Percentiles rank a stretch among this genome's conserved stretches.
Evolutionary conservation across 2,113 vertebrate species (phyloP).

Genomic region (Hypomesus transpacificus): DNA sequence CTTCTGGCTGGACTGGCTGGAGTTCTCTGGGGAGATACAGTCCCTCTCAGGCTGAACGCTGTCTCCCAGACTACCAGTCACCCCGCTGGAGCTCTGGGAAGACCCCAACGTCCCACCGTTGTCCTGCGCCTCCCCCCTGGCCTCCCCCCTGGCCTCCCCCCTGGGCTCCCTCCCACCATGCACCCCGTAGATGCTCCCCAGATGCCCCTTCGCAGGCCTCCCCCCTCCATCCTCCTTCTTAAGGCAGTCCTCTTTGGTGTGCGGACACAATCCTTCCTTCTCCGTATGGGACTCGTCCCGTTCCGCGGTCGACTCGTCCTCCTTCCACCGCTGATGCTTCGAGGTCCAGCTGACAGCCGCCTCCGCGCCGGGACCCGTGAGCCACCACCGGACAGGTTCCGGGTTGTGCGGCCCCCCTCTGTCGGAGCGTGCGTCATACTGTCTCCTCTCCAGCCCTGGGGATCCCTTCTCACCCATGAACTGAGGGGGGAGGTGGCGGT

Average conservation of each 20-base stretch:
- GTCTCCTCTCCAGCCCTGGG: constrained; percentile 18
- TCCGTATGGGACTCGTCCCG: constrained; percentile 3
- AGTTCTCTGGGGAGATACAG: constrained; percentile 57
- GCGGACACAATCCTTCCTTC: neutral
- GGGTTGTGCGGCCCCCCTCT: constrained; percentile 31
- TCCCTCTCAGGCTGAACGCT: constrained; percentile 44
- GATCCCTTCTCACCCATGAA: constrained; percentile 39
- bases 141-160: constrained; percentile 11
- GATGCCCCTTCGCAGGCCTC: neutral
- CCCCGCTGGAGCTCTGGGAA: constrained; percentile 65
- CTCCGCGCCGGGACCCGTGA: constrained; percentile 27
- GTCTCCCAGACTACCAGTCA: constrained; percentile 61
- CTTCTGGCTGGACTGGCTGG: constrained; percentile 56
- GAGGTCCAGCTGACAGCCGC: constrained; percentile 43
- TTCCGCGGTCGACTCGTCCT: constrained; percentile 2
- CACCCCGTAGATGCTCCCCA: neutral
- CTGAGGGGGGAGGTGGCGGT: constrained; percentile 49
- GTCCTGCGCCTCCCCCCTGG: constrained; percentile 27
- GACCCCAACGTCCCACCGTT: constrained; percentile 27
- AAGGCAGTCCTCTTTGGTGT: constrained; percentile 13
- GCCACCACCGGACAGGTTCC: constrained; percentile 27
- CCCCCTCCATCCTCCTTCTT: constrained; percentile 16
- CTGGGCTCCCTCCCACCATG: neutral
- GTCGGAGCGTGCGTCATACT: constrained; percentile 21
- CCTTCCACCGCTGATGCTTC: constrained; percentile 38